Percentiles rank a stretch among this genome's conserved stretches.
phyloP scores from a whole-genome alignment of 2,888 invertebrate species.

The Galeruca laticollis region DNA sequence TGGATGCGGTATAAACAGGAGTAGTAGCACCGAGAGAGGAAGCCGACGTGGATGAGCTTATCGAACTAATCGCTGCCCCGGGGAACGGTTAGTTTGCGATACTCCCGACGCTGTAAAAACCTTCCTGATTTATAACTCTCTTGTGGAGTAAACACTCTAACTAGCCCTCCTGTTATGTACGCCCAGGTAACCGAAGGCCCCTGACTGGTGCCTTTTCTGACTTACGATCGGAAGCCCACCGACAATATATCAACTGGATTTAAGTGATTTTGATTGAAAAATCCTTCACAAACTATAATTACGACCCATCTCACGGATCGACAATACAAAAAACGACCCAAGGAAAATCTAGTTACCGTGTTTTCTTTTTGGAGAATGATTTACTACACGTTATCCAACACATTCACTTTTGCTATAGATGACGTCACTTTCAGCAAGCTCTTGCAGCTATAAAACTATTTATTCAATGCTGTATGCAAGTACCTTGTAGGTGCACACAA shows the following conservation, averaged over 20 bases:
- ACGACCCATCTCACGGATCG: slow-evolving; percentile 40
- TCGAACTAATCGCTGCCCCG: slow-evolving; percentile 60
- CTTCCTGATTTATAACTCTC: slow-evolving; percentile 59
- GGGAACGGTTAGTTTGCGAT: slow-evolving; percentile 61
- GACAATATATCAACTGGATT: slow-evolving; percentile 53
- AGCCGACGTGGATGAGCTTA: slow-evolving; percentile 57
- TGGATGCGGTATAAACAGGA: slow-evolving; percentile 18
- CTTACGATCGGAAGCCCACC: slow-evolving; percentile 50
- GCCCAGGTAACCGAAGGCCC: slow-evolving; percentile 46
- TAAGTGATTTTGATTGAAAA: slow-evolving; percentile 57
- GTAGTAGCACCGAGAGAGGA: slow-evolving; percentile 37
- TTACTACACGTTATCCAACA: slow-evolving; percentile 4
- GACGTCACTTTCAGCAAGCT: no score
- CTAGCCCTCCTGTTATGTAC: slow-evolving; percentile 49
- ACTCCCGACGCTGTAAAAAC: slow-evolving; percentile 57
- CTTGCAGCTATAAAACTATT: no score
- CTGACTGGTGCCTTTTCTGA: slow-evolving; percentile 42
- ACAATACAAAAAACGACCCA: slow-evolving; percentile 34
- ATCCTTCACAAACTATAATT: slow-evolving; percentile 52
- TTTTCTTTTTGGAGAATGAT: slow-evolving; percentile 28
- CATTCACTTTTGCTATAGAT: background rate
- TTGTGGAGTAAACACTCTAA: slow-evolving; percentile 58
- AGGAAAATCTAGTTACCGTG: slow-evolving; percentile 30
- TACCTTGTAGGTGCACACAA: no score
- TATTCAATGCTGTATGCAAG: no score